Conservation (phyloP, 2,113 vertebrate genomes). For the Myanophis thanlyinensis region DNA sequence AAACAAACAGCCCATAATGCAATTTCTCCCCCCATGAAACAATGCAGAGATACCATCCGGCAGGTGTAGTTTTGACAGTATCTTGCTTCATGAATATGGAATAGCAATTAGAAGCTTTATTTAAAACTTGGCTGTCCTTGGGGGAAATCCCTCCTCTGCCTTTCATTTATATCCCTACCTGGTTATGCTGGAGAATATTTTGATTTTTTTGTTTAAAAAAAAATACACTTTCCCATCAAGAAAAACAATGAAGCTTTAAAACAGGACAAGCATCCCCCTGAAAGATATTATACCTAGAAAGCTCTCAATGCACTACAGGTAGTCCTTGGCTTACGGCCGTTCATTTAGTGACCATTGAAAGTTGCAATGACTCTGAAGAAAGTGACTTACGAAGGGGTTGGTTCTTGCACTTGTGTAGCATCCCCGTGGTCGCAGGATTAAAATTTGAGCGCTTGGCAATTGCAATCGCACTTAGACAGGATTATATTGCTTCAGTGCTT, state of each 20-base stretch:
- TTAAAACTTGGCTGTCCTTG: neutral
- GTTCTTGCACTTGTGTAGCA: too few relatives aligned
- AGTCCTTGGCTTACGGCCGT: too few relatives aligned
- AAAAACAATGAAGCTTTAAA: neutral
- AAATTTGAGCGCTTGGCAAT: too few relatives aligned
- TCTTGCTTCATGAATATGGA: neutral
- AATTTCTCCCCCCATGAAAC: constrained; percentile 38
- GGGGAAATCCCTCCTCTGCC: neutral
- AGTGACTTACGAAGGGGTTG: too few relatives aligned
- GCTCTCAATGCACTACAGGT: too few relatives aligned
- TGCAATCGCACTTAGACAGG: too few relatives aligned
- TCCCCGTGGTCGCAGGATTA: too few relatives aligned
- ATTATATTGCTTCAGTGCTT: too few relatives aligned
- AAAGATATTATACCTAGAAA: neutral
- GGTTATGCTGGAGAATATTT: neutral
- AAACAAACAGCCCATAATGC: neutral
- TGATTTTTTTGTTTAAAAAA: neutral
- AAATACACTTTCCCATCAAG: neutral
- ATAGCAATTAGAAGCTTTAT: constrained; percentile 13
- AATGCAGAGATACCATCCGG: neutral
- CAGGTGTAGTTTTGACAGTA: neutral
- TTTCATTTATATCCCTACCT: constrained; percentile 20
- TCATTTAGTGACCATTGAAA: too few relatives aligned
- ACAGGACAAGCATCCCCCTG: too few relatives aligned
- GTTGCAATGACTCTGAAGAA: too few relatives aligned